Base-by-base conservation (phyloP, 2,113 vertebrate genomes). In the Pica pica region DNA sequence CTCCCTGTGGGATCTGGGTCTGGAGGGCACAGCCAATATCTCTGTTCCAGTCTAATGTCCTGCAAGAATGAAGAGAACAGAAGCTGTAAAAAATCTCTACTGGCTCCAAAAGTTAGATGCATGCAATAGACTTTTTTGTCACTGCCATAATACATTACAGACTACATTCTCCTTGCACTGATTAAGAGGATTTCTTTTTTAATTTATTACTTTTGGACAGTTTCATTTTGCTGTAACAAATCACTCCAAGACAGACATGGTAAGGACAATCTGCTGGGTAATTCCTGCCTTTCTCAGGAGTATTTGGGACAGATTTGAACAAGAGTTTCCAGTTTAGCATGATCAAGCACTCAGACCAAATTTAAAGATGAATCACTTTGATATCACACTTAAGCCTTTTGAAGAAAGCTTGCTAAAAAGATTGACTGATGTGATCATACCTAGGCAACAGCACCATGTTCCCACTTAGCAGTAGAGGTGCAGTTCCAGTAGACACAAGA, bases 111-210 rank as follows among this genome's bases (percentile, higher is more conserved):
- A 89, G 27, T 41, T 16, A 74, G 31, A 68, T 2, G 7, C 13
- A 35, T n/a, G 91, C 57, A 95, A 65, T 20, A 53, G 35, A 42
- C 78, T 56, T 89, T 23, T 69, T 76, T 80, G 64, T 68, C 55
- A 23, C 73, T 83, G 67, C 37, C 16, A n/a, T 81, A 80, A 94
- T 97, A 92, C 96, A 90, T 96, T 91, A 89, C 37, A 37, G 67
- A 88, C 53, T 70, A 83, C 52, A 33, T 69, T 89, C 85, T 93
- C 37, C 39, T 70, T 82, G 24, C 70, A 33, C 41, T 78, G 79
- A 94, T 95, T 87, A 95, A 95, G 92, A 92, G 7, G 71, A 83
- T 93, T 95, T 94, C 47, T 85, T 57, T 90, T 61, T 83, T 33
- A 69, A 92, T 87, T 74, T 74, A 75, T 79, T 85, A 50, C 26